A percentile compares a stretch with the other conserved stretches of the same genome.
phyloP scores from a whole-genome alignment of 2,888 invertebrate species.

The Dicranocentrus wangi region DNA sequence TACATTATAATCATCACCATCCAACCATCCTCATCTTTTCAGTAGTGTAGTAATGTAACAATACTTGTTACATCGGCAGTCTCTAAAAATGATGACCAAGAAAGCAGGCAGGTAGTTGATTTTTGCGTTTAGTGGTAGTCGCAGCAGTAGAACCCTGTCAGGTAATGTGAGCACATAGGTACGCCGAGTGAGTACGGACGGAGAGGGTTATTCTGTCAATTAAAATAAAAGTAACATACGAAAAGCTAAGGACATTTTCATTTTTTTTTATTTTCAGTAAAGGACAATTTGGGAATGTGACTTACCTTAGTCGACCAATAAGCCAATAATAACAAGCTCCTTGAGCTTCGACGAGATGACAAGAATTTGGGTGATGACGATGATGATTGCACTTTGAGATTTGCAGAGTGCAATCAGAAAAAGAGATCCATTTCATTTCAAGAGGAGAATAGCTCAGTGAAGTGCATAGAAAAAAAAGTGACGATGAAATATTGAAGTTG shows the following conservation, averaged over 20 bases:
- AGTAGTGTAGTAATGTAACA: not conserved
- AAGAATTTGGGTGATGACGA: too few relatives aligned
- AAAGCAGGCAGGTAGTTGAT: conserved; percentile 44
- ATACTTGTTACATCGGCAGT: not conserved
- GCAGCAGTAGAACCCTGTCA: conserved; percentile 23
- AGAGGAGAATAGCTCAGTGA: conserved; percentile 12
- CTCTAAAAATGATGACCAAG: conserved; percentile 26
- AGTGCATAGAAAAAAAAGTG: conserved; percentile 54
- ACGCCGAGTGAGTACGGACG: conserved; percentile 30
- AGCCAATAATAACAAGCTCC: too few relatives aligned
- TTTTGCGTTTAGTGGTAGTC: conserved; percentile 1
- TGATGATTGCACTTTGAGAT: conserved; percentile 5
- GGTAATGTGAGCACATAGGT: conserved; percentile 36
- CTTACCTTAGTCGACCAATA: not conserved
- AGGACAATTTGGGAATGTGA: conserved; percentile 36
- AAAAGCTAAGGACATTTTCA: conserved; percentile 19
- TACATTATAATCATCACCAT: too few relatives aligned
- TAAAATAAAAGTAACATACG: conserved; percentile 50
- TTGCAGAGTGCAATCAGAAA: conserved; percentile 16
- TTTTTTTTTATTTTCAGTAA: not conserved
- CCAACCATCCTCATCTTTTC: not conserved
- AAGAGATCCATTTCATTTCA: conserved; percentile 10
- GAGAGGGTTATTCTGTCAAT: conserved; percentile 41
- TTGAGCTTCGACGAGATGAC: too few relatives aligned
- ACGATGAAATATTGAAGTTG: conserved; percentile 44